Evolutionary conservation across 1,140 invertebrate species (phyloP).

Genomic region (Drosophila malerkotliana): DNA sequence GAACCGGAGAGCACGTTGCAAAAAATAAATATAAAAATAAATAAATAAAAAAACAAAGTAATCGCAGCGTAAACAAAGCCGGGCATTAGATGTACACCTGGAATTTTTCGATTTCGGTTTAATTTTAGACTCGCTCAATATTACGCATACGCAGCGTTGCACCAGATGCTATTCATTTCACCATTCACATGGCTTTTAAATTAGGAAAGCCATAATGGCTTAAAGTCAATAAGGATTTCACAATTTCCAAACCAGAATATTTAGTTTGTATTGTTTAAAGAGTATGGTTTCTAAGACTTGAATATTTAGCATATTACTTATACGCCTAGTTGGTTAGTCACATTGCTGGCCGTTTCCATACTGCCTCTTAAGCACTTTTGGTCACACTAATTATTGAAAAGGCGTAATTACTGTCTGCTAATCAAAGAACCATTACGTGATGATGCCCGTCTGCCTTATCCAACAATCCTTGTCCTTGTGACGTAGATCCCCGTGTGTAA

Average conservation of each 20-base stretch:
- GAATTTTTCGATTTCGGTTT: background rate
- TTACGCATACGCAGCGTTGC: constrained; percentile 30
- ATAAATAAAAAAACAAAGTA: background rate
- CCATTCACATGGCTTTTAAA: background rate
- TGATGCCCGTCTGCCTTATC: background rate
- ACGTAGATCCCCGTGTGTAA: no score
- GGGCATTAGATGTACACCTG: background rate
- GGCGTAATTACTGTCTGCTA: no score
- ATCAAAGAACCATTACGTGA: background rate
- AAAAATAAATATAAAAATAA: constrained; percentile 4
- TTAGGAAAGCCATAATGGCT: no score
- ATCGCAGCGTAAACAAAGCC: constrained; percentile 33
- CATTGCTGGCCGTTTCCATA: no score
- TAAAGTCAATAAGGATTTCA: no score
- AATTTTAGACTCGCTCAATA: constrained; percentile 1
- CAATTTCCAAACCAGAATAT: no score
- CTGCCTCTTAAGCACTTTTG: no score
- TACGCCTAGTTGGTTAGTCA: no score
- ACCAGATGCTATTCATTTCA: background rate
- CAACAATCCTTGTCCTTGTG: background rate
- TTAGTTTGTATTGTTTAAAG: no score
- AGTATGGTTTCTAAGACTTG: no score
- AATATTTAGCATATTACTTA: no score
- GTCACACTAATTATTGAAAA: no score
- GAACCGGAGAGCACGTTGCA: constrained; percentile 30